phyloP scores from a whole-genome alignment of 2,113 vertebrate species.

The Microcebus jonahi region DNA sequence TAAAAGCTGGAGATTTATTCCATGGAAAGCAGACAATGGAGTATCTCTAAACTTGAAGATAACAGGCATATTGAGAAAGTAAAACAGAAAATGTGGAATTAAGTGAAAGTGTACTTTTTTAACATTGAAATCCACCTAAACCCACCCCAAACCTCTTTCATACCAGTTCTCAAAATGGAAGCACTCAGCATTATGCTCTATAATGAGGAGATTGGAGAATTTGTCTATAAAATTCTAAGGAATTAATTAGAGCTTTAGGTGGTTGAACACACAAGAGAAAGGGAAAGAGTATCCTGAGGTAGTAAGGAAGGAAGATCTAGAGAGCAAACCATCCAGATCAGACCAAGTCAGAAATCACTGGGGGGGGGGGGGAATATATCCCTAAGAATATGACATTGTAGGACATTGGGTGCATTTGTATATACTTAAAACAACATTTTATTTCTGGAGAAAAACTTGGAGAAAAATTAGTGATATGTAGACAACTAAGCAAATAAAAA shows the following conservation, averaged over 20 bases:
- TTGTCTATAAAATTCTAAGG: not conserved
- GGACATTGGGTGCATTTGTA: not conserved
- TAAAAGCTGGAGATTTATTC: not conserved
- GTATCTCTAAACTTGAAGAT: not conserved
- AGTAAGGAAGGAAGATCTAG: not conserved
- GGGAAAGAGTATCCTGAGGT: not conserved
- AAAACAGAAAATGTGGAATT: not conserved
- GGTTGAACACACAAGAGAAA: not conserved
- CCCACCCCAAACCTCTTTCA: not conserved
- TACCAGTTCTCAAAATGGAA: not conserved
- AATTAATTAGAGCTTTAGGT: not conserved
- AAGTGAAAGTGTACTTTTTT: not conserved
- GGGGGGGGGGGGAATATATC: too few species aligned
- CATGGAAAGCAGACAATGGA: not conserved
- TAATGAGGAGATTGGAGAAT: not conserved
- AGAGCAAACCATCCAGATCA: not conserved
- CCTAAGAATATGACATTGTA: not conserved
- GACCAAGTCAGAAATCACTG: not conserved
- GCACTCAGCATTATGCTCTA: not conserved
- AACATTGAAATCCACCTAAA: not conserved
- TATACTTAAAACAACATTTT: not conserved
- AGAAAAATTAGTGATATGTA: not conserved
- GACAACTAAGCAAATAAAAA: not conserved
- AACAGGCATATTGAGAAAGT: not conserved
- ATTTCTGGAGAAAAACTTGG: not conserved